Evolutionary conservation across 1,140 invertebrate species (phyloP).

Genomic region (Drosophila erecta): DNA sequence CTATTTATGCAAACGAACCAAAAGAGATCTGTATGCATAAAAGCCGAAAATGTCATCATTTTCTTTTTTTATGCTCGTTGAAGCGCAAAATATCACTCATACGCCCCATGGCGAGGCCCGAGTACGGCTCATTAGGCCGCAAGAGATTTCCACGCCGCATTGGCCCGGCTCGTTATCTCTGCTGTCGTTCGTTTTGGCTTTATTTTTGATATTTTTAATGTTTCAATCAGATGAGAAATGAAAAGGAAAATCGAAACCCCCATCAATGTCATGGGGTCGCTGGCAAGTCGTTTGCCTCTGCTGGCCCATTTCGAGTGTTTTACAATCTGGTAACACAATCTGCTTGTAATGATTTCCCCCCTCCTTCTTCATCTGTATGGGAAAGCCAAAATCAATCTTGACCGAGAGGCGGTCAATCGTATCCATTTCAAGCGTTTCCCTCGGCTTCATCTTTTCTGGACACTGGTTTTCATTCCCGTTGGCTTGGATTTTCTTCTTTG

Average conservation of each 20-base stretch:
- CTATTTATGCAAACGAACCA: slow-evolving; percentile 76
- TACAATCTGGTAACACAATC: slow-evolving; percentile 77
- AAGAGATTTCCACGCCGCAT: slow-evolving; percentile 42
- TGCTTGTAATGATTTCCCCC: slow-evolving; percentile 44
- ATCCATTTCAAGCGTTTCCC: slow-evolving; percentile 66
- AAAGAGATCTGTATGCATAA: slow-evolving; percentile 67
- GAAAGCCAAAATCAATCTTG: slow-evolving; percentile 74
- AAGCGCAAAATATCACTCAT: slow-evolving; percentile 79
- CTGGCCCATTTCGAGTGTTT: slow-evolving; percentile 56
- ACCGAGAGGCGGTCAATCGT: slow-evolving; percentile 50
- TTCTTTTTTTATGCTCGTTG: slow-evolving; percentile 46
- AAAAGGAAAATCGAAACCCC: slow-evolving; percentile 77
- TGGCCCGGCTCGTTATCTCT: slow-evolving; percentile 26
- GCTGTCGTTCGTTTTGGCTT: slow-evolving; percentile 9
- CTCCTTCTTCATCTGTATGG: not conserved
- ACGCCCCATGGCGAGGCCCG: slow-evolving; percentile 63
- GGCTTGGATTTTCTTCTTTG: slow-evolving; percentile 7
- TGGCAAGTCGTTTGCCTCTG: slow-evolving; percentile 4
- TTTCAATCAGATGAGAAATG: slow-evolving; percentile 79
- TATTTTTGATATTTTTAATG: slow-evolving; percentile 60
- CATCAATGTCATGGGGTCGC: slow-evolving; percentile 67
- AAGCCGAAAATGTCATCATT: slow-evolving; percentile 75
- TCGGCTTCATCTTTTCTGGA: not conserved
- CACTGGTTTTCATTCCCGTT: not conserved
- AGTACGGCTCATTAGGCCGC: slow-evolving; percentile 70